These are phyloP conservation scores for Halichoerus grypus DNA, from an alignment of 2,113 vertebrate genomes.

Conservation along the genomic window DNA sequence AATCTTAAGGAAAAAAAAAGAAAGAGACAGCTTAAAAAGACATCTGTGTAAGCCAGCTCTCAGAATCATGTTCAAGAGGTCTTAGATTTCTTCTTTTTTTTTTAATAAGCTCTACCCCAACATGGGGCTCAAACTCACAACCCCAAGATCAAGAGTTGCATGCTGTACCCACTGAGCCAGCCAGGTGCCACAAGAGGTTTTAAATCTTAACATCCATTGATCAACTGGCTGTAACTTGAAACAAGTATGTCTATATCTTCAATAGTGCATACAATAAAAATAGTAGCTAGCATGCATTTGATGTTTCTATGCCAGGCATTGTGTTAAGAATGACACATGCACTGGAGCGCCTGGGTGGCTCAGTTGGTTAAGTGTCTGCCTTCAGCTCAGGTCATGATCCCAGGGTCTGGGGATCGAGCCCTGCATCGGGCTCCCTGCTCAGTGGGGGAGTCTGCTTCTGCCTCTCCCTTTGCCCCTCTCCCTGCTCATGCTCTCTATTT, in stretches of 20 bases:
- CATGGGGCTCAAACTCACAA: background rate
- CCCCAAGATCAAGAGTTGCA: background rate
- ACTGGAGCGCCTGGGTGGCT: background rate
- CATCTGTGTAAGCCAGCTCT: conserved; percentile 31
- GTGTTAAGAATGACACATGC: background rate
- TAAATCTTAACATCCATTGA: background rate
- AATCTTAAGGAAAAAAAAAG: background rate
- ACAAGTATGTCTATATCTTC: background rate
- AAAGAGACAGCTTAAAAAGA: conserved; percentile 23
- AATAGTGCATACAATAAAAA: conserved; percentile 21
- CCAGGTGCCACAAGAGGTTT: background rate
- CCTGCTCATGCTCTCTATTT: background rate
- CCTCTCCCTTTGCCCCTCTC: background rate
- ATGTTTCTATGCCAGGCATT: background rate
- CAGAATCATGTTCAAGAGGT: conserved; percentile 34
- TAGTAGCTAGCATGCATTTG: background rate
- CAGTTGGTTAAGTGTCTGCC: background rate
- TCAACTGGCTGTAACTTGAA: background rate
- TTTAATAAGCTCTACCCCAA: background rate
- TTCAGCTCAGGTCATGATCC: background rate
- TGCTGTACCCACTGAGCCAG: background rate
- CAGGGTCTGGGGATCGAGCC: background rate
- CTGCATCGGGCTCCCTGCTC: background rate
- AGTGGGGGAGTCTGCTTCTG: background rate
- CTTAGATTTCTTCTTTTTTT: background rate